These are phyloP conservation scores for Amphimedon queenslandica DNA, from an alignment of 37 sponge, comb jelly and placozoan genomes.

Conservation along the genomic window DNA sequence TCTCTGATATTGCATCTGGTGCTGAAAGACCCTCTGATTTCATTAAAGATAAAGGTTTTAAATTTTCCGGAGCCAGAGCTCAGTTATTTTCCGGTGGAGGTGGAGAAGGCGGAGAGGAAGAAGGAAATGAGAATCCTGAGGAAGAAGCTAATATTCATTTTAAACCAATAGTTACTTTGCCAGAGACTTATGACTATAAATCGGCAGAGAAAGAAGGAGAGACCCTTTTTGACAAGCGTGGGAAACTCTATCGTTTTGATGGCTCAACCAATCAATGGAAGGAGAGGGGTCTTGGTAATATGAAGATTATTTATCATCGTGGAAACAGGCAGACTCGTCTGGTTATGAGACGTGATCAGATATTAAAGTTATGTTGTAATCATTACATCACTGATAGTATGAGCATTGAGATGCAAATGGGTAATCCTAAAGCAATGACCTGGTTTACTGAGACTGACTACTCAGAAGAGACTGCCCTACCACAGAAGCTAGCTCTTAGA, in stretches of 20 bases:
- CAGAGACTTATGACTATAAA: conserved; percentile 45
- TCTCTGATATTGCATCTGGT: not conserved
- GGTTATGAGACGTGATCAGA: conserved; percentile 92
- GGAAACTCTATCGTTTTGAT: conserved; percentile 88
- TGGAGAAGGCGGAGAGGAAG: conserved; percentile 42
- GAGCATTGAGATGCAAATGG: conserved; percentile 43
- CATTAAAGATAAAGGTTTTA: not conserved
- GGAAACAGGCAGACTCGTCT: conserved; percentile 46
- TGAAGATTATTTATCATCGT: conserved; percentile 74
- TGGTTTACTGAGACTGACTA: conserved; percentile 87
- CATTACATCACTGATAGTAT: conserved; percentile 81
- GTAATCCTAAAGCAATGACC: conserved; percentile 64
- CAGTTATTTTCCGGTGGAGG: conserved; percentile 22
- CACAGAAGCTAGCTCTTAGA: conserved; percentile 68
- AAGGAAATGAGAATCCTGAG: conserved; percentile 15
- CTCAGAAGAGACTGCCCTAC: conserved; percentile 58
- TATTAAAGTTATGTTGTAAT: conserved; percentile 93
- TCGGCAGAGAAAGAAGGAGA: conserved; percentile 85
- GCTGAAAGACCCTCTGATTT: not conserved
- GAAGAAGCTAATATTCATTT: conserved; percentile 64
- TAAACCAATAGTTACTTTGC: conserved; percentile 72
- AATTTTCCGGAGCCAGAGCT: conserved; percentile 46
- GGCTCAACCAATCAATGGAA: conserved; percentile 70
- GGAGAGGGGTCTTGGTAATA: conserved; percentile 95
- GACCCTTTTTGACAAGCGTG: conserved; percentile 47